phyloP scores from a whole-genome alignment of 2,113 vertebrate genomes.

The Coturnix japonica region DNA sequence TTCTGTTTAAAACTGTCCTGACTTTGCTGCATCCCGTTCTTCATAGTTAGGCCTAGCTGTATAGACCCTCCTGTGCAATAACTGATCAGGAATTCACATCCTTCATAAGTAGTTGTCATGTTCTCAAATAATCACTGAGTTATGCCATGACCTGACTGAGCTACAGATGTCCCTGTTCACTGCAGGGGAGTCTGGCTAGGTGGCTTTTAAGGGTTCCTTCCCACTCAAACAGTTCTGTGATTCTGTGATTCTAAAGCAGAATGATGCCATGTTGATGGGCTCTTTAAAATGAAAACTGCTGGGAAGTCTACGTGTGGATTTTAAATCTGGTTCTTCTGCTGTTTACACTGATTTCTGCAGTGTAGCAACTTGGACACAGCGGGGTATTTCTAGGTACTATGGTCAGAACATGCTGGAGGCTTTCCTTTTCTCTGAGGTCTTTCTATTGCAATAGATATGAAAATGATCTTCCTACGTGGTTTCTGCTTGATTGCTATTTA shows the following conservation, averaged over 20 bases:
- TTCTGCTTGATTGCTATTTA: background rate
- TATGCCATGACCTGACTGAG: background rate
- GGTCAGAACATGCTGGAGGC: background rate
- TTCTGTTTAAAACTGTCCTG: background rate
- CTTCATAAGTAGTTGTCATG: background rate
- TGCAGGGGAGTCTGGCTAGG: too few relatives aligned
- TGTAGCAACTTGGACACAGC: background rate
- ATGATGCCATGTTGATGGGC: background rate
- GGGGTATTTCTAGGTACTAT: background rate
- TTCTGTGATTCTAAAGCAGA: background rate
- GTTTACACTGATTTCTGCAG: background rate
- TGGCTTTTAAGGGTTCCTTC: too few relatives aligned
- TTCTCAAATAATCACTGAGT: background rate
- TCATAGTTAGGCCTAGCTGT: background rate
- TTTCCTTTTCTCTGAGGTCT: background rate
- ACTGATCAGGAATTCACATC: background rate
- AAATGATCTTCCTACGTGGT: background rate
- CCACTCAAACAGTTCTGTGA: too few relatives aligned
- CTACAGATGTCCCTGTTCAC: too few relatives aligned
- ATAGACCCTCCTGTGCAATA: background rate
- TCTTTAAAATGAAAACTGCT: background rate
- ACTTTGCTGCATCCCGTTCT: background rate
- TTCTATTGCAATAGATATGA: background rate
- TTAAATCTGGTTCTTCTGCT: background rate
- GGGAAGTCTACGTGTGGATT: background rate